Base-by-base conservation (phyloP, 2,113 vertebrate genomes). In the Paedocypris sp. region DNA sequence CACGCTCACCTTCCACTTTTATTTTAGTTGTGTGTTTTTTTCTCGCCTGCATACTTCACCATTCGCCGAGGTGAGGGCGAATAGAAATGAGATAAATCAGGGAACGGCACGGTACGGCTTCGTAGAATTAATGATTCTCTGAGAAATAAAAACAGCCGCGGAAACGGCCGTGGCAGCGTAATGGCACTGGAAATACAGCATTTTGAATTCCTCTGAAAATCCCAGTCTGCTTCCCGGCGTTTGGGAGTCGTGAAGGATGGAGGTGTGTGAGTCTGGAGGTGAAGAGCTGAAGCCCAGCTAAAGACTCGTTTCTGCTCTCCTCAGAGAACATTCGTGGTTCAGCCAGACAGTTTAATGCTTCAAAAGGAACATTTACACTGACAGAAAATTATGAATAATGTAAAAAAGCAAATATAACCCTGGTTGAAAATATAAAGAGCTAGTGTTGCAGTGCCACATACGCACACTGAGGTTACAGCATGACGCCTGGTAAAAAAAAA, bases 31-130 rank as follows among this genome's bases (percentile, higher is more conserved):
- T n/a, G n/a, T n/a, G n/a, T n/a, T 13, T 56, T 51, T 52, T 62
- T 66, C 38, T 60, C 28, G 20, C 58, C 26, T 5, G 9, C 59
- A 62, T 69, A 71, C 62, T 69, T 66, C 49, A 69, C 42, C 53
- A 58, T 43, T 58, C 26, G 26, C 38, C 53, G 2, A 67, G 59
- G 25, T 52, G 33, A 49, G 41, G 58, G 46, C 20, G 48, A 42
- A 50, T 16, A 32, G 31, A 66, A 46, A 51, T 45, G 31, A 51
- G 61, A 60, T 46, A 29, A 18, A 60, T 52, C 48, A 53, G 31
- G 29, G 3, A 60, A 10, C 39, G 32, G 12, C 46, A 54, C 10
- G 4, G 5, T 5, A 39, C 31, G 23, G 20, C 42, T 43, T 57
- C 41, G 15, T 5, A 29, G 43, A 57, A 56, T 38, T 47, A 35